A percentile compares a stretch with the other conserved stretches of the same genome.
Conservation (phyloP, 2,797 vertebrate species). For the Limosa lapponica region DNA sequence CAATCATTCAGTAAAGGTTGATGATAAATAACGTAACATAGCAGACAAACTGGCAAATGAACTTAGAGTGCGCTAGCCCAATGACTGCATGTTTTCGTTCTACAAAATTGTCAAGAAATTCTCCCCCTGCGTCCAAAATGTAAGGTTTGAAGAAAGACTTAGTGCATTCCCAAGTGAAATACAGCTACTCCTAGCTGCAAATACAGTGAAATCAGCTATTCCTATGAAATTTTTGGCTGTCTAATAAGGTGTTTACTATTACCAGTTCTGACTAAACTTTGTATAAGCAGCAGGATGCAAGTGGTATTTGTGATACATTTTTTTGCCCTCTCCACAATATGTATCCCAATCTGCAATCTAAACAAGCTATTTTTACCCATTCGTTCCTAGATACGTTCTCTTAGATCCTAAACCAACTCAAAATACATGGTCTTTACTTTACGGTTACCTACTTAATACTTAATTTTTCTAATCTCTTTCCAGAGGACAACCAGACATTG, state of each 20-base stretch:
- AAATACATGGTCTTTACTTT: neutral
- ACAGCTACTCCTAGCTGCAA: too few species aligned
- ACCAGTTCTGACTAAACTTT: neutral
- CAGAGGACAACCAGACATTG: neutral
- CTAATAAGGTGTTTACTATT: neutral
- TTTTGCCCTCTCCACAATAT: neutral
- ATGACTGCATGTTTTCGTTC: neutral
- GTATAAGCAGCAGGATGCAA: neutral
- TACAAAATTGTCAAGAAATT: neutral
- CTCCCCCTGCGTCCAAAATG: neutral
- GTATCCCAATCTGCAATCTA: neutral
- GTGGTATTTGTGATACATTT: neutral
- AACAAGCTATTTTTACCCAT: neutral
- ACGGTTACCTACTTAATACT: neutral
- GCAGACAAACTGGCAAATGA: neutral
- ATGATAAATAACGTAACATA: neutral
- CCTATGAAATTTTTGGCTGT: neutral
- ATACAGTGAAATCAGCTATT: neutral
- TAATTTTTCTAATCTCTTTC: neutral
- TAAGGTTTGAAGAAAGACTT: neutral
- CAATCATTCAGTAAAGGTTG: neutral
- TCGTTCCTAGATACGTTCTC: neutral
- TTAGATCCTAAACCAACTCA: neutral
- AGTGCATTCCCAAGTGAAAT: neutral
- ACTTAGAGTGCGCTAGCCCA: neutral